Base-by-base conservation (phyloP, 1,140 invertebrate genomes). In the Phymorhynchus buccinoides region DNA sequence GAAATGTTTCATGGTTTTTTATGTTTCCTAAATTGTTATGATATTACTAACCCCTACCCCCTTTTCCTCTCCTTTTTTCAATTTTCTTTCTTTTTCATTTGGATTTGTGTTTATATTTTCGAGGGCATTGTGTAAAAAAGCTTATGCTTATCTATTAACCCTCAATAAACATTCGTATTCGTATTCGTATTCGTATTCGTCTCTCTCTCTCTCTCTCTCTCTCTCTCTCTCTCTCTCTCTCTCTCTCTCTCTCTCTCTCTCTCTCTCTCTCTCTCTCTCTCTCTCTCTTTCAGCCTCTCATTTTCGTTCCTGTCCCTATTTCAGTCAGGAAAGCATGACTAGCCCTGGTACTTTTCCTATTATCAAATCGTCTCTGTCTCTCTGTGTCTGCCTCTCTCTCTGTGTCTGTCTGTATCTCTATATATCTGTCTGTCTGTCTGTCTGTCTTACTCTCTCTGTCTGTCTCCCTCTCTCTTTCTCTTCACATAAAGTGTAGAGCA, bases 211-310 rank as follows among this genome's bases (percentile, higher is more conserved):
- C 18, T 14, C 56, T 62, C 56, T 62, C 71, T 75, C 32, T 75
- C 71, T 75, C 71, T 75, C 71, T 75, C 39, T 75, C 71, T 75
- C 71, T 7, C 71, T 75, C 71, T 7, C 39, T 75, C 32, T 14
- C 71, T 35, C 32, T 75, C 39, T 75, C 71, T 75, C 39, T 35
- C 39, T 75, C 71, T 35, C 39, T 75, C 39, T 27, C 71, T 75
- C 71, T 75, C 71, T 75, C 71, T 41, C 39, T 41, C 71, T 41
- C 32, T 75, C 32, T 75, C 39, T 41, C 39, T 75, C 32, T 75
- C 71, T 37, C 39, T 32, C 71, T 75, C 39, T 39, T n/a, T 41
- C 39, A 22, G 12, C 18, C 32, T 75, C 39, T 39, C 32, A 0
- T n/a, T 75, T 32, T 39, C 35, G n/a, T n/a, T n/a, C n/a, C 56